These are phyloP conservation scores for Ailurus styani DNA, from an alignment of 2,113 vertebrate species.

Conservation along the genomic window DNA sequence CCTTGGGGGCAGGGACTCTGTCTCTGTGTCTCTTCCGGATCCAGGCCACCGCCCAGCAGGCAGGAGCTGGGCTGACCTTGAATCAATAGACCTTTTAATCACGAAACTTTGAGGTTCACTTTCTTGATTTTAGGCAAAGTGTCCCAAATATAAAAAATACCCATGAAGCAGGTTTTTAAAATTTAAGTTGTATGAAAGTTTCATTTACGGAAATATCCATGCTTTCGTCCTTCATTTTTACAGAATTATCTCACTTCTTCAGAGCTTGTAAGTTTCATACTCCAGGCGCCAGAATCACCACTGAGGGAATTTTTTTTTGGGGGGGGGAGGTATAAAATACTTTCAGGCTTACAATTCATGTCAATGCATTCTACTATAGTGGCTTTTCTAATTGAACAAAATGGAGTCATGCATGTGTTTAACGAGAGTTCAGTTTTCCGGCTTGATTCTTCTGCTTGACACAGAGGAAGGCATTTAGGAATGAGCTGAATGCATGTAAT, in stretches of 20 bases:
- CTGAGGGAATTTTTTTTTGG: not conserved
- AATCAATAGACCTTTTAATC: not conserved
- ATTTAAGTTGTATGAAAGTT: not conserved
- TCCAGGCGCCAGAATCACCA: not conserved
- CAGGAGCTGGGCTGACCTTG: too few relatives aligned
- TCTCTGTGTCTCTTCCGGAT: not conserved
- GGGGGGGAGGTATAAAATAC: not conserved
- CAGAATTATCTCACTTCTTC: not conserved
- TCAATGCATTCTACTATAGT: not conserved
- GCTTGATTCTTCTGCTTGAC: not conserved
- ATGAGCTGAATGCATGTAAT: slow-evolving; percentile 16
- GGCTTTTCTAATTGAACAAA: not conserved
- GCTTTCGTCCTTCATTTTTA: not conserved
- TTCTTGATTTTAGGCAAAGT: not conserved
- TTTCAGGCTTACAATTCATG: not conserved
- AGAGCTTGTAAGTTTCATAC: not conserved
- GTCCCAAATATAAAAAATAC: not conserved
- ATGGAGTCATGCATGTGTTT: not conserved
- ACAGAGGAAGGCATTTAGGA: slow-evolving; percentile 34
- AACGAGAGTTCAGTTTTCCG: not conserved
- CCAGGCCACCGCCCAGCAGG: too few relatives aligned
- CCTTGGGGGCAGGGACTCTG: not conserved
- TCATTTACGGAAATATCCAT: not conserved
- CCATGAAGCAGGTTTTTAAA: not conserved
- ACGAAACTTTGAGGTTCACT: not conserved